Percentiles rank a stretch among this genome's conserved stretches.
These are phyloP conservation scores for Protaetia brevitarsis DNA, from an alignment of 1,140 invertebrate species.

Conservation along the genomic window DNA sequence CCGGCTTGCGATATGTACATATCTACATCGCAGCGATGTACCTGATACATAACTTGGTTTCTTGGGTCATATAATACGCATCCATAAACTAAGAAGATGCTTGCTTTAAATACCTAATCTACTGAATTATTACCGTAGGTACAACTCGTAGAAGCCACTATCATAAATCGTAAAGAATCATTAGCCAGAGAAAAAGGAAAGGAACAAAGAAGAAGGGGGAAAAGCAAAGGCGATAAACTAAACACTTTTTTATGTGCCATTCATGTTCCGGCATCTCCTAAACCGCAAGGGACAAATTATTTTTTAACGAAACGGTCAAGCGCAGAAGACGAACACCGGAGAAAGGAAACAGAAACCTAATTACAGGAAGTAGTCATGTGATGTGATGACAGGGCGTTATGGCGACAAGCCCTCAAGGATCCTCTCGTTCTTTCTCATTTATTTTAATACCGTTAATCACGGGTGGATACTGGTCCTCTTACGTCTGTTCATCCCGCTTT, in stretches of 20 bases:
- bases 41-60: too few species aligned
- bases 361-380: conserved; percentile 14
- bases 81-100: too few species aligned
- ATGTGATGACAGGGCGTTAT: conserved; percentile 5
- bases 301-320: neutral
- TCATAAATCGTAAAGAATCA: too few species aligned
- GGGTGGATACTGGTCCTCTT: neutral
- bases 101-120: too few species aligned
- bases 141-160: too few species aligned
- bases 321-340: neutral
- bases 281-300: neutral
- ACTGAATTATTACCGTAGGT: too few species aligned
- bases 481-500: neutral
- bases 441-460: conserved; percentile 18
- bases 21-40: too few species aligned
- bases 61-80: too few species aligned
- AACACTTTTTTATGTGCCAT: conserved; percentile 3
- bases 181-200: too few species aligned
- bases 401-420: conserved; percentile 4
- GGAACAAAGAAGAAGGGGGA: neutral
- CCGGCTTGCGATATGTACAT: too few species aligned
- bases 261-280: neutral
- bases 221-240: neutral
- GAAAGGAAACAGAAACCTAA: conserved; percentile 1
- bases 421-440: neutral